Conservation (phyloP, 1,140 invertebrate genomes). For the Telenomus remus region DNA sequence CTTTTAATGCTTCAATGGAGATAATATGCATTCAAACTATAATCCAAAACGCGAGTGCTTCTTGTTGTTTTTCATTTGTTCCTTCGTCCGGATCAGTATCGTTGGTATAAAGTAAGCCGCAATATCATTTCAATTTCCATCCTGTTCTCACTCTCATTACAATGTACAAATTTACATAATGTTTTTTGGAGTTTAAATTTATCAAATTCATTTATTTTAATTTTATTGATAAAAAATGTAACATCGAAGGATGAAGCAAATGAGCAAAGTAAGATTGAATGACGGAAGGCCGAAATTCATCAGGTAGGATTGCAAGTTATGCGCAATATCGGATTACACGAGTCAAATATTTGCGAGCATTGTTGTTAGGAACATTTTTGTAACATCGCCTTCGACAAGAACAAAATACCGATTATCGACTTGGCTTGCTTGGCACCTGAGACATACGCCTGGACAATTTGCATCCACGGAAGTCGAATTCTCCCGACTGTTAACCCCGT, state of each 20-base stretch:
- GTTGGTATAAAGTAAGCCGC: background rate
- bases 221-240: too few species aligned
- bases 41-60: constrained; percentile 7
- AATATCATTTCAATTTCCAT: too few species aligned
- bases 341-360: constrained; percentile 40
- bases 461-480: constrained; percentile 20
- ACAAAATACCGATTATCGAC: constrained; percentile 42
- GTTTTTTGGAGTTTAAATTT: too few species aligned
- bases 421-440: constrained; percentile 47
- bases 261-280: too few species aligned
- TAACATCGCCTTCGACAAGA: constrained; percentile 16
- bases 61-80: constrained; percentile 7
- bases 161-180: too few species aligned
- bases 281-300: constrained; percentile 17
- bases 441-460: constrained; percentile 30
- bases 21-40: constrained; percentile 30
- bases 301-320: constrained; percentile 23
- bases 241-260: too few species aligned
- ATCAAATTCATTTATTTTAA: too few species aligned
- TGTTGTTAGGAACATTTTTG: constrained; percentile 48
- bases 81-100: background rate
- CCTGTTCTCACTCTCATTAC: too few species aligned
- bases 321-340: constrained; percentile 35
- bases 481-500: constrained; percentile 17
- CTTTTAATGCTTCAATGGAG: constrained; percentile 17